Percentiles rank a stretch among this genome's conserved stretches.
Conservation (phyloP, 1,140 invertebrate genomes). For the Phthorimaea operculella region DNA sequence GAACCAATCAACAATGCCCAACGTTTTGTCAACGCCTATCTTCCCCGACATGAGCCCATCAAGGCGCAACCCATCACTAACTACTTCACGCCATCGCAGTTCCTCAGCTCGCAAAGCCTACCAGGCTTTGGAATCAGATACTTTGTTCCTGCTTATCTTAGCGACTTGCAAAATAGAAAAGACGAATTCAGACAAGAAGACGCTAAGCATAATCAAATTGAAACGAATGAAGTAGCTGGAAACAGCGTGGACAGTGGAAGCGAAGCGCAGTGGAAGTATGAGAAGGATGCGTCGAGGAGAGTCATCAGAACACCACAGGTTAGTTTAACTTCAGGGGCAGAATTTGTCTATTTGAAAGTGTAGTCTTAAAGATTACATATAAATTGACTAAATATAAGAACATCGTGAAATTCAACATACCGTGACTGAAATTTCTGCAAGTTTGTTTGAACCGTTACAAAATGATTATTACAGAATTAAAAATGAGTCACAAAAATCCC, state of each 20-base stretch:
- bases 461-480: no score
- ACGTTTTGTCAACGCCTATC: constrained; percentile 55
- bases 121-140: constrained; percentile 52
- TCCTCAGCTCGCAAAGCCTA: constrained; percentile 46
- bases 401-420: no score
- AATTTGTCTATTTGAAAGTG: no score
- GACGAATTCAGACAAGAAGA: constrained; percentile 41
- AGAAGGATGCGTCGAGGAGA: constrained; percentile 45
- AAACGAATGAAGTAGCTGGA: constrained; percentile 34
- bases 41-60: constrained; percentile 30
- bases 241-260: constrained; percentile 27
- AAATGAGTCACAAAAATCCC: no score
- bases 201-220: constrained; percentile 44
- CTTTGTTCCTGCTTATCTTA: constrained; percentile 41
- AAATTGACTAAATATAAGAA: no score
- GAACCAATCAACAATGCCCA: constrained; percentile 44
- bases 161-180: constrained; percentile 25
- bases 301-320: constrained; percentile 41
- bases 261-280: constrained; percentile 51
- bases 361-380: no score
- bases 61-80: constrained; percentile 24
- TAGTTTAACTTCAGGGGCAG: constrained; percentile 22
- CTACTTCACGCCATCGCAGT: constrained; percentile 40
- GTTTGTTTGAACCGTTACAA: no score
- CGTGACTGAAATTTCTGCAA: no score